Conservation (phyloP, 2,113 vertebrate species). For the Syngnathus floridae region DNA sequence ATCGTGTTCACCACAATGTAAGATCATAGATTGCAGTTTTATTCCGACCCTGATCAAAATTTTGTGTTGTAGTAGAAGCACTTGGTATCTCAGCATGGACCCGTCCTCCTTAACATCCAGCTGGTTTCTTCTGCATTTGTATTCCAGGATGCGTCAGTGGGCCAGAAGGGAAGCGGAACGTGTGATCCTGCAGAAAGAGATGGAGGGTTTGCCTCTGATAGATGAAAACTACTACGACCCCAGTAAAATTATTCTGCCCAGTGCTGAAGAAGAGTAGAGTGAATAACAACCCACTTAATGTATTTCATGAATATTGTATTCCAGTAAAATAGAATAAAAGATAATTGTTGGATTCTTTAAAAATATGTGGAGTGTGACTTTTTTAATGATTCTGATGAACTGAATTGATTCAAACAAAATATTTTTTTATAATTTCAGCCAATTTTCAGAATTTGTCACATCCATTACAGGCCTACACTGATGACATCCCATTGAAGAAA, state of each 20-base stretch:
- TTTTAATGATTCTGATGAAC: background rate
- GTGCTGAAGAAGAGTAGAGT: constrained; percentile 57
- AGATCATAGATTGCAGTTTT: background rate
- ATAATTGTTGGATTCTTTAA: constrained; percentile 25
- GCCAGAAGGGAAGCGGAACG: constrained; percentile 78
- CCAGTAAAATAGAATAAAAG: constrained; percentile 49
- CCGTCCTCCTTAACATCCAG: background rate
- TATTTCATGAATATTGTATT: constrained; percentile 33
- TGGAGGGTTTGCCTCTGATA: constrained; percentile 71
- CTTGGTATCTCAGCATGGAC: background rate
- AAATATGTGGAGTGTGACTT: constrained; percentile 10
- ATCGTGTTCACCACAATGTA: background rate
- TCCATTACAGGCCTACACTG: background rate
- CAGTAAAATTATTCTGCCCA: constrained; percentile 68
- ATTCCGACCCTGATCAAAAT: background rate
- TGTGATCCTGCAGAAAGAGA: constrained; percentile 67
- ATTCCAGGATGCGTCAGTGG: constrained; percentile 74
- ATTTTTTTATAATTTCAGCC: background rate
- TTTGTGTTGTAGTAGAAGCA: background rate
- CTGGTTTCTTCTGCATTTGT: background rate
- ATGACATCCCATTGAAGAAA: no score
- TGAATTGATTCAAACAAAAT: no score
- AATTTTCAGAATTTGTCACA: background rate
- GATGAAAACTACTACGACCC: constrained; percentile 76
- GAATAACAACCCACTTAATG: constrained; percentile 4